Evolutionary conservation across 1,140 invertebrate species (phyloP).

Genomic region (Euwallacea similis): DNA sequence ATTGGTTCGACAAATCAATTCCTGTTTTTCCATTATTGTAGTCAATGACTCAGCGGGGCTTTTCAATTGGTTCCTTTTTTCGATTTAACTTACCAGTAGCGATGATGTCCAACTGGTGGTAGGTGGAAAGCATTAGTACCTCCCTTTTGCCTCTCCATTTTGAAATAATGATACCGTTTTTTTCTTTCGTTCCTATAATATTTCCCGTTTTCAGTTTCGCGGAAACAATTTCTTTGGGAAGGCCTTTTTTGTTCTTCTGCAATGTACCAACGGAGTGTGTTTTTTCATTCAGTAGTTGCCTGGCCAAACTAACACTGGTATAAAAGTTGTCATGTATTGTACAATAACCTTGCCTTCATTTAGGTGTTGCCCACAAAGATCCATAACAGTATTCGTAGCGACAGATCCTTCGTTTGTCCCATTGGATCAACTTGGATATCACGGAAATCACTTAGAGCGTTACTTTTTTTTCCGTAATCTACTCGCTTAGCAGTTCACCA

Average conservation of each 20-base stretch:
- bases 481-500: no score
- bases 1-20: conserved; percentile 52
- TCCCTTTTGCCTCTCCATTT: conserved; percentile 55
- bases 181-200: conserved; percentile 47
- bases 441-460: no score
- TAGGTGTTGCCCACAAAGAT: conserved; percentile 36
- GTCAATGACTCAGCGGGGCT: not conserved
- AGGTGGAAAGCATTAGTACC: conserved; percentile 52
- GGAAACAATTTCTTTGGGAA: conserved; percentile 44
- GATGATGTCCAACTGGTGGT: conserved; percentile 10
- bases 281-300: not conserved
- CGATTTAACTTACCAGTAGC: conserved; percentile 12
- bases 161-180: conserved; percentile 52
- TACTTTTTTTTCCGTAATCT: no score
- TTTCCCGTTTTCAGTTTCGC: conserved; percentile 52
- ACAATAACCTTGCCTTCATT: conserved; percentile 42
- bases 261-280: conserved; percentile 7
- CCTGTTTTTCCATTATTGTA: conserved; percentile 2
- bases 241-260: conserved; percentile 30
- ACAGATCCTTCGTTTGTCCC: conserved; percentile 12
- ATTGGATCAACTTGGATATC: no score
- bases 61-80: not conserved
- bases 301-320: not conserved
- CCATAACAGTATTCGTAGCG: conserved; percentile 36
- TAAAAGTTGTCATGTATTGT: conserved; percentile 45